Evolutionary conservation across 2,113 vertebrate species (phyloP), one percentile per base, ranked within the genome.

Genomic region (Equus quagga): DNA sequence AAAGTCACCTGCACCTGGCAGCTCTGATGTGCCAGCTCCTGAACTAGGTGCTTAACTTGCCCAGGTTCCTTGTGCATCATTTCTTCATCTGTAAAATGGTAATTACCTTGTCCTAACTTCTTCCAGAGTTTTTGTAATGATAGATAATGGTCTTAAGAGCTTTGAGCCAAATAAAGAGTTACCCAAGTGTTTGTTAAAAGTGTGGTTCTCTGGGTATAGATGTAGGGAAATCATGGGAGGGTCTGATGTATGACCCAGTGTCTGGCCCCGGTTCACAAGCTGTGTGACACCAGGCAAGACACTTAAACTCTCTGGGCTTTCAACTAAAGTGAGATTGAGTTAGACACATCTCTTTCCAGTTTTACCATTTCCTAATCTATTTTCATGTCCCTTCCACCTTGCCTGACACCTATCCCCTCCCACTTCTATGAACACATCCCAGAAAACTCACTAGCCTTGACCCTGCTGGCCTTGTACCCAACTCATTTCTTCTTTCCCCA

Each of bases 31-130:
- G 23, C 67, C 90, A 31, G 92, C 24, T 33, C 51, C 64, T 75
- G 56, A 31, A 33, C 65, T 8, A 56, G 56, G 33, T 49, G 58
- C 8, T 24, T 33, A 31, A 14, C 12, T 31, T 56, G 12, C 28
- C 8, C 13, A 36, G 19, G 62, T 91, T 95, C 49, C 8, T 36
- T 2, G 4, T 0, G 13, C 19, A 13, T 67, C n/a, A 41, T 83
- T 64, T 94, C 64, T 96, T 91, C 49, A 85, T 44, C 58, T 85
- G 23, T 49, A 81, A 72, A 90, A 62, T 51, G 65, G 65, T 28
- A 92, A 72, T n/a, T 49, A 56, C 33, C 9, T 56, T 21, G 23
- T 44, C 69, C 23, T 56, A 91, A 76, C 78, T 80, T 92, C 64
- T 91, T 60, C 80, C 70, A 26, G 65, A 54, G 17, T 76, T 49